Evolutionary conservation across 2,888 invertebrate species (phyloP), one percentile per base, ranked within the genome.

Genomic region (Drosophila maculinotata): DNA sequence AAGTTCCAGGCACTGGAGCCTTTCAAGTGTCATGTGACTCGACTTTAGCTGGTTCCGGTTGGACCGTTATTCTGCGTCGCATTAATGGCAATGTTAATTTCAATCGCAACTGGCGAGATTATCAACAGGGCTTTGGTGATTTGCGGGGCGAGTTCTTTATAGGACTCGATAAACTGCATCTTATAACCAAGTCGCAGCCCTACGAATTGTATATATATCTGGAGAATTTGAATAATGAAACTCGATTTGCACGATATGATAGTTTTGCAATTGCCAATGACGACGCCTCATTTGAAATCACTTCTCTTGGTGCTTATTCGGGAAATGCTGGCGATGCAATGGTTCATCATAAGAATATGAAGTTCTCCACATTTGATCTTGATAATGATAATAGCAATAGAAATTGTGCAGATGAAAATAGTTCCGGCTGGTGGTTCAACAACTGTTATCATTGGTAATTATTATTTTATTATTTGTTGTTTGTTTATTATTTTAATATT

Each of bases 401-500:
- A 12, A 75, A 75, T 51, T 95, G 95, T 87, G 94, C 95, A 0
- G 90, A 92, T 42, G 93, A 94, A 58, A 95, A 95, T 71, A 93
- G 93, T 2, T 95, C 95, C 0, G 95, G 94, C 1, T 95, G 95
- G 95, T 95, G 95, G 95, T 95, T 95, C 86, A 94, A 93, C 75
- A 93, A 94, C 38, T 95, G 95, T 74, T 95, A 95, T 76, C 93
- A 93, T 70, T 93, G 93, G 94, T 93, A 79, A 66, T 42, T 53
- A n/a, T 0, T 14, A 6, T n/a, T 1, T 5, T 3, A 10, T 0
- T 1, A 12, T 20, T 45, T 0, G 17, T 6, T 30, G 2, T 2
- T 12, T 3, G 25, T 20, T 0, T 15, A 28, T 23, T n/a, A 12
- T 10, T 38, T 9, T 7, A n/a, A 0, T 26, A 0, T 14, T 1